Percentiles rank a stretch among this genome's conserved stretches.
phyloP scores from a whole-genome alignment of 2,797 vertebrate species.

The Melanotaenia maccullochi region DNA sequence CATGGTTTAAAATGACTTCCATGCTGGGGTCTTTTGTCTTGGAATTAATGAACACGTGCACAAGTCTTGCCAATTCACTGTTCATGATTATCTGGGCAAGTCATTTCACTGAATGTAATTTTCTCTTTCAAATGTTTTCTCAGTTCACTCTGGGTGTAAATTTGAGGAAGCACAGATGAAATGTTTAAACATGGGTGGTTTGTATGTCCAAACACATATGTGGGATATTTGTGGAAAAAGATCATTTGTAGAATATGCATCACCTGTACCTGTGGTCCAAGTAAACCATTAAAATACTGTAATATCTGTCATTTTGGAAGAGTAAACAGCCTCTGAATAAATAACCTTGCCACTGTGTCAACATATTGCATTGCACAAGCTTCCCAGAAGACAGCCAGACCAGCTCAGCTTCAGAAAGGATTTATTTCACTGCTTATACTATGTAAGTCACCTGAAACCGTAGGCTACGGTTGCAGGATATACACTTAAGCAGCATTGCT shows the following conservation, averaged over 20 bases:
- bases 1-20: slow-evolving; percentile 30
- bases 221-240: slow-evolving; percentile 30
- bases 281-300: slow-evolving; percentile 23
- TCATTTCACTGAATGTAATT: slow-evolving; percentile 55
- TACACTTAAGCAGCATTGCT: slow-evolving; percentile 2
- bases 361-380: slow-evolving; percentile 17
- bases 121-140: slow-evolving; percentile 71
- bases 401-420: slow-evolving; percentile 21
- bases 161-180: slow-evolving; percentile 20
- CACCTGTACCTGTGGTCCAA: slow-evolving; percentile 22
- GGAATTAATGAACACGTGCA: slow-evolving; percentile 13
- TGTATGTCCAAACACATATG: slow-evolving; percentile 6
- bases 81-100: slow-evolving; percentile 44
- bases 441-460: not conserved
- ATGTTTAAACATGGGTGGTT: slow-evolving; percentile 20
- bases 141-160: slow-evolving; percentile 23
- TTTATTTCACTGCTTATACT: slow-evolving; percentile 16
- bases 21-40: slow-evolving; percentile 14
- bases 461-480: not conserved
- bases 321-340: slow-evolving; percentile 9
- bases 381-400: slow-evolving; percentile 6
- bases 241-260: slow-evolving; percentile 1
- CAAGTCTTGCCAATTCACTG: slow-evolving; percentile 18
- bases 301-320: slow-evolving; percentile 16
- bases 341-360: slow-evolving; percentile 14